phyloP scores from a whole-genome alignment of 2,797 vertebrate genomes.

The Takifugu rubripes region DNA sequence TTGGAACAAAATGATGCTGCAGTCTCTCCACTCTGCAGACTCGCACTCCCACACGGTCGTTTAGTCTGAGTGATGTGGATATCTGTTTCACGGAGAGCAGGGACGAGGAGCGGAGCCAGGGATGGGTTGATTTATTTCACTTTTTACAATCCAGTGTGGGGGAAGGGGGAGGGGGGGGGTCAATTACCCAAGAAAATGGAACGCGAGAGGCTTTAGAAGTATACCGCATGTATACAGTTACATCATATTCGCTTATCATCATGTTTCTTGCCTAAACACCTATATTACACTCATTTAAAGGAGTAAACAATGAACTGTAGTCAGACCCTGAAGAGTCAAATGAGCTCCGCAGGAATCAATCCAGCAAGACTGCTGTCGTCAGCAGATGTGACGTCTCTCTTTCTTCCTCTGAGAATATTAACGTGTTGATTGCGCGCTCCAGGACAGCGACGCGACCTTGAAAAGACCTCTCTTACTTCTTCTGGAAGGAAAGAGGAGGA shows the following conservation, averaged over 20 bases:
- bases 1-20: slow-evolving; percentile 46
- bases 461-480: slow-evolving; percentile 45
- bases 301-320: no score
- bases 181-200: no score
- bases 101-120: slow-evolving; percentile 8
- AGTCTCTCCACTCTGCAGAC: slow-evolving; percentile 18
- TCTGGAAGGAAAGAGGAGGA: slow-evolving; percentile 41
- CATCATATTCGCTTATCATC: background rate
- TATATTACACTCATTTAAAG: no score
- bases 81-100: slow-evolving; percentile 23
- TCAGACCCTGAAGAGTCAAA: slow-evolving; percentile 16
- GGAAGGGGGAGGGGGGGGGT: no score
- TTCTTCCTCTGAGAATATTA: slow-evolving; percentile 25
- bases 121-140: slow-evolving; percentile 22
- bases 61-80: slow-evolving; percentile 27
- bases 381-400: slow-evolving; percentile 32
- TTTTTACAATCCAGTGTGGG: background rate
- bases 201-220: no score
- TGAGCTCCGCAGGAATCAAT: slow-evolving; percentile 40
- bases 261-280: no score
- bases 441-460: slow-evolving; percentile 58
- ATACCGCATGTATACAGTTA: slow-evolving; percentile 5
- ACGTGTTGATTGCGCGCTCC: slow-evolving; percentile 4
- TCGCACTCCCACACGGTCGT: slow-evolving; percentile 4
- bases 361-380: slow-evolving; percentile 33